phyloP scores from a whole-genome alignment of 2,888 invertebrate genomes.

The Stramonita haemastoma region DNA sequence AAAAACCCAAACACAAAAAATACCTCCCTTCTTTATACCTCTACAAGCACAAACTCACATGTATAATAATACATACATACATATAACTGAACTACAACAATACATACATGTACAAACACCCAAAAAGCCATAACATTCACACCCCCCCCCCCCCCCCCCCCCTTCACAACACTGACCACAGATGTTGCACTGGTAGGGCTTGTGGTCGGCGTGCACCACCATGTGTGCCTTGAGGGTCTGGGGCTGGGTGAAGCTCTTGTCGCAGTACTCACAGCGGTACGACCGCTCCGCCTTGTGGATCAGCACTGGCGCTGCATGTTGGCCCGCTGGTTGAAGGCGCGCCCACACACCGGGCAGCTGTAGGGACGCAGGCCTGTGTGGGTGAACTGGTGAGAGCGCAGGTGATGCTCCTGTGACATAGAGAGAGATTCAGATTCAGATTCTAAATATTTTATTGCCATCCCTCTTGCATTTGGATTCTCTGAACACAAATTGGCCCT shows the following conservation, averaged over 20 bases:
- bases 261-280: constrained; percentile 75
- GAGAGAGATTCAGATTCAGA: too few relatives aligned
- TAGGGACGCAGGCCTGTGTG: constrained; percentile 76
- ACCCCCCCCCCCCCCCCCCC: too few relatives aligned
- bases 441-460: too few relatives aligned
- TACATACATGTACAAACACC: too few relatives aligned
- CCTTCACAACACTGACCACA: constrained; percentile 70
- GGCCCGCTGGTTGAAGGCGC: constrained; percentile 77
- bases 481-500: too few relatives aligned
- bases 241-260: constrained; percentile 77
- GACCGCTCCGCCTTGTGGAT: constrained; percentile 75
- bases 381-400: constrained; percentile 77
- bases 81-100: too few relatives aligned
- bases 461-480: too few relatives aligned
- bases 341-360: constrained; percentile 73
- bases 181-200: constrained; percentile 76
- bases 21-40: too few relatives aligned
- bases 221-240: constrained; percentile 78
- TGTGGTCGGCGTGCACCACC: constrained; percentile 77
- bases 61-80: too few relatives aligned
- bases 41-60: too few relatives aligned
- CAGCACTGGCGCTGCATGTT: constrained; percentile 77
- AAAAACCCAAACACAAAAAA: too few relatives aligned
- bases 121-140: too few relatives aligned
- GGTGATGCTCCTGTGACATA: constrained; percentile 74